phyloP scores from a whole-genome alignment of 2,888 invertebrate genomes.

The Orchesella flavescens region DNA sequence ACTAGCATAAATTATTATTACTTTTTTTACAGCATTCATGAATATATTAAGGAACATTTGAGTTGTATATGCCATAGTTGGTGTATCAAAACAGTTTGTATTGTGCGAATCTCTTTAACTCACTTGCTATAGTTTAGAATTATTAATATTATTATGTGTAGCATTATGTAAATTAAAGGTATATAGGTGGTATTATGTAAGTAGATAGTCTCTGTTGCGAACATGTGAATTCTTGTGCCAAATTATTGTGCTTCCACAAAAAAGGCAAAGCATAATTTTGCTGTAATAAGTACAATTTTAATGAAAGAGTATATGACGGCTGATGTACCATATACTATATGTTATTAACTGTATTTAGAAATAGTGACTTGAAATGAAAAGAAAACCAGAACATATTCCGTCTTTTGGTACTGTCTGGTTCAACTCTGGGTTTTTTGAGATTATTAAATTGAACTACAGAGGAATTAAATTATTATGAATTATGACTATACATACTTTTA shows the following conservation, averaged over 20 bases:
- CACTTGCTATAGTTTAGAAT: no score
- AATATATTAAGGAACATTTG: no score
- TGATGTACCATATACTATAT: conserved; percentile 13
- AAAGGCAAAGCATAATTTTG: conserved; percentile 63
- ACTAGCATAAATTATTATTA: no score
- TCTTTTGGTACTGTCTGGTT: conserved; percentile 36
- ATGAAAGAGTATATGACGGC: conserved; percentile 5
- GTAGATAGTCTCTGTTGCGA: conserved; percentile 50
- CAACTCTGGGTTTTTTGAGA: conserved; percentile 62
- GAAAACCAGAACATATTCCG: conserved; percentile 23
- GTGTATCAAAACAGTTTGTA: no score
- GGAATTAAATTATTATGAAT: no score
- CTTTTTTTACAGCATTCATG: no score
- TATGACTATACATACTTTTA: no score
- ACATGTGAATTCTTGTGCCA: conserved; percentile 71
- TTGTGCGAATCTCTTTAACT: no score
- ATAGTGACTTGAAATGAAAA: background rate
- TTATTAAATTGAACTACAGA: conserved; percentile 41
- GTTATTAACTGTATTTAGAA: background rate
- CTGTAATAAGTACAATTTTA: conserved; percentile 61
- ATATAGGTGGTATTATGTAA: background rate
- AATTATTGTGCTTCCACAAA: conserved; percentile 70
- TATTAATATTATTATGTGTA: no score
- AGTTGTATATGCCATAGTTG: no score
- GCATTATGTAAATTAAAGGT: background rate